A percentile compares a stretch with the other conserved stretches of the same genome.
phyloP scores from a whole-genome alignment of 2,797 vertebrate species.

The Sphenopsis melanotis region DNA sequence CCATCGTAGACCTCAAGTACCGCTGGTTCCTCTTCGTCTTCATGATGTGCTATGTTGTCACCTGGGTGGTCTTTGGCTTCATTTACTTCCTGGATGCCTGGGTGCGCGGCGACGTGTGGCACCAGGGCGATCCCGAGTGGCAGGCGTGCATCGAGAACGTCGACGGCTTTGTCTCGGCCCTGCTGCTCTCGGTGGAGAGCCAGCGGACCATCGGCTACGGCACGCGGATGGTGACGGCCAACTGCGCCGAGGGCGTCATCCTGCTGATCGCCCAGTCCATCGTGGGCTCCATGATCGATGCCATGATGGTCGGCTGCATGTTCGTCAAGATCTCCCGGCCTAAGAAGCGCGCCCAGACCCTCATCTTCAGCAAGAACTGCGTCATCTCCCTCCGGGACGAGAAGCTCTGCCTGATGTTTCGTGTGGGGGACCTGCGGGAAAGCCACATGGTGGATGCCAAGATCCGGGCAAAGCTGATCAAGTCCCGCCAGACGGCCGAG shows the following conservation, averaged over 20 bases:
- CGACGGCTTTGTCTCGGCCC: slow-evolving; percentile 80
- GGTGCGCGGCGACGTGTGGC: slow-evolving; percentile 75
- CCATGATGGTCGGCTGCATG: slow-evolving; percentile 88
- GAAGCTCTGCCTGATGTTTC: slow-evolving; percentile 82
- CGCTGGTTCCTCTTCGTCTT: slow-evolving; percentile 87
- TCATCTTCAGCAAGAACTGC: slow-evolving; percentile 83
- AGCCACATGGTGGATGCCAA: slow-evolving; percentile 89
- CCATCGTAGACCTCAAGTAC: slow-evolving; percentile 84
- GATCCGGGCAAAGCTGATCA: slow-evolving; percentile 83
- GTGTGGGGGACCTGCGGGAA: slow-evolving; percentile 81
- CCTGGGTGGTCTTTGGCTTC: slow-evolving; percentile 80
- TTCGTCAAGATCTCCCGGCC: slow-evolving; percentile 87
- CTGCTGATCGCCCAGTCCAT: slow-evolving; percentile 85
- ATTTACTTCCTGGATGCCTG: slow-evolving; percentile 80
- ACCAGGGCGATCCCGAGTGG: slow-evolving; percentile 74
- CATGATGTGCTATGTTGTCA: slow-evolving; percentile 82
- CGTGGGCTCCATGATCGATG: slow-evolving; percentile 83
- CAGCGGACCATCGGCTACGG: slow-evolving; percentile 86
- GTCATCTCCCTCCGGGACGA: slow-evolving; percentile 79
- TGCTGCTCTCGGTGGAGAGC: slow-evolving; percentile 84
- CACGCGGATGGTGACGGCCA: slow-evolving; percentile 80
- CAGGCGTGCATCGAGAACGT: slow-evolving; percentile 79
- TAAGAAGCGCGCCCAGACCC: slow-evolving; percentile 83
- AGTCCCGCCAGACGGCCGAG: slow-evolving; percentile 82
- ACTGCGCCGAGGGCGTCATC: slow-evolving; percentile 77